Evolutionary conservation across 2,888 invertebrate species (phyloP).

Genomic region (Drosophila neotestacea): DNA sequence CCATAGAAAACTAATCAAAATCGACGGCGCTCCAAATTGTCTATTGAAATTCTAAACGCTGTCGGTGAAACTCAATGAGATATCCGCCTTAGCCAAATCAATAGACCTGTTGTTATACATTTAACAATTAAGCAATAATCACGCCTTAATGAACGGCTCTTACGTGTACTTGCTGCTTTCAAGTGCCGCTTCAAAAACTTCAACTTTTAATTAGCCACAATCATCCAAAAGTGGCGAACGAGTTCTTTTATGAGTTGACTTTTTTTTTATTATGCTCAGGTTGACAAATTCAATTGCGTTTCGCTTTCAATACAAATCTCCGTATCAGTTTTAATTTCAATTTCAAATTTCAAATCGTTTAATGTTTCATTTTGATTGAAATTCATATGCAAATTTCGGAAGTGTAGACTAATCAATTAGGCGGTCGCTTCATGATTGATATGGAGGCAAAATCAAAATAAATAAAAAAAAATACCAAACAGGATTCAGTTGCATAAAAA

Average conservation of each 20-base stretch:
- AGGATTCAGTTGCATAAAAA: constrained; percentile 44
- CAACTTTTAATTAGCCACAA: constrained; percentile 71
- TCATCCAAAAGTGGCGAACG: constrained; percentile 39
- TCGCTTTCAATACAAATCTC: constrained; percentile 23
- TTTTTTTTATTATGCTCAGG: constrained; percentile 15
- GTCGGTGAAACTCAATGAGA: constrained; percentile 54
- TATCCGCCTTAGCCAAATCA: constrained; percentile 69
- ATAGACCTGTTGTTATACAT: constrained; percentile 55
- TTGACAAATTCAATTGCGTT: constrained; percentile 38
- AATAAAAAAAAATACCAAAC: constrained; percentile 10
- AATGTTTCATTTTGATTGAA: constrained; percentile 15
- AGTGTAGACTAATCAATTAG: constrained; percentile 60
- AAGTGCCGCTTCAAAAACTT: constrained; percentile 69
- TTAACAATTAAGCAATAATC: constrained; percentile 80
- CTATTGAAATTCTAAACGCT: constrained; percentile 59
- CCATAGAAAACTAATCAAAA: constrained; percentile 25
- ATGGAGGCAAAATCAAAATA: constrained; percentile 21
- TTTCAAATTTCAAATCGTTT: constrained; percentile 38
- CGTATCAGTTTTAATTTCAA: constrained; percentile 8
- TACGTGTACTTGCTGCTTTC: constrained; percentile 52
- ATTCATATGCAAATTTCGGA: constrained; percentile 69
- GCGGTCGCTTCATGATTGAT: constrained; percentile 64
- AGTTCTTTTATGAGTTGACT: constrained; percentile 40
- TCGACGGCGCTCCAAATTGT: constrained; percentile 39
- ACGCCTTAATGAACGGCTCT: constrained; percentile 68